Evolutionary conservation across 2,888 invertebrate genomes (phyloP).

Genomic region (Masnerella sp.): DNA sequence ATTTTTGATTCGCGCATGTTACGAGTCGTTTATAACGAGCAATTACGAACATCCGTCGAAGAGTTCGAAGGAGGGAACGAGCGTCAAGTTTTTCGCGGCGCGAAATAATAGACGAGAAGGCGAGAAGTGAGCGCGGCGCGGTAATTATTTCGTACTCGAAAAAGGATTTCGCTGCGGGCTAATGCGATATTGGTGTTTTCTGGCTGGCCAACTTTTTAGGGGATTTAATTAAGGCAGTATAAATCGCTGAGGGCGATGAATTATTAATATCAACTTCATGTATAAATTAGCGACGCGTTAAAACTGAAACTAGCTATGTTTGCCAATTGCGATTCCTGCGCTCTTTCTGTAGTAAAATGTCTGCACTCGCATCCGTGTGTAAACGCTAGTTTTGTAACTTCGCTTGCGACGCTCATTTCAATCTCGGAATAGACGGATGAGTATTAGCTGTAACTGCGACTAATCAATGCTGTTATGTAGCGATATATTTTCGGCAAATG

Average conservation of each 20-base stretch:
- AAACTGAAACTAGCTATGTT: slow-evolving; percentile 73
- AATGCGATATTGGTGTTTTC: slow-evolving; percentile 76
- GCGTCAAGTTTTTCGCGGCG: slow-evolving; percentile 55
- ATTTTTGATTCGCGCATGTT: slow-evolving; percentile 31
- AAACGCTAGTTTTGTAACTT: slow-evolving; percentile 18
- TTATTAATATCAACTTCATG: slow-evolving; percentile 76
- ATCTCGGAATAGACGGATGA: no score
- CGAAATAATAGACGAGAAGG: slow-evolving; percentile 65
- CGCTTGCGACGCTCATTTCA: no score
- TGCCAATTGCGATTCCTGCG: slow-evolving; percentile 60
- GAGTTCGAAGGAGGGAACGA: slow-evolving; percentile 17
- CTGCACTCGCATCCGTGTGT: slow-evolving; percentile 55
- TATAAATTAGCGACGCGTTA: slow-evolving; percentile 75
- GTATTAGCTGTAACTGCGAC: no score
- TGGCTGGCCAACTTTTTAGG: slow-evolving; percentile 75
- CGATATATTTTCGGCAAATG: no score
- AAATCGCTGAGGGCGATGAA: slow-evolving; percentile 75
- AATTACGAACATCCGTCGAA: slow-evolving; percentile 49
- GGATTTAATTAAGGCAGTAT: slow-evolving; percentile 77
- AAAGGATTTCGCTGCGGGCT: slow-evolving; percentile 65
- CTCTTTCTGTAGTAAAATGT: slow-evolving; percentile 63
- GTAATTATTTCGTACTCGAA: slow-evolving; percentile 63
- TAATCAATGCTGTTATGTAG: no score
- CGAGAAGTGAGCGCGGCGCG: slow-evolving; percentile 58
- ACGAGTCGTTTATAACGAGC: slow-evolving; percentile 45